Conservation (phyloP, 1,140 invertebrate genomes). For the Zaprionus ghesquierei region DNA sequence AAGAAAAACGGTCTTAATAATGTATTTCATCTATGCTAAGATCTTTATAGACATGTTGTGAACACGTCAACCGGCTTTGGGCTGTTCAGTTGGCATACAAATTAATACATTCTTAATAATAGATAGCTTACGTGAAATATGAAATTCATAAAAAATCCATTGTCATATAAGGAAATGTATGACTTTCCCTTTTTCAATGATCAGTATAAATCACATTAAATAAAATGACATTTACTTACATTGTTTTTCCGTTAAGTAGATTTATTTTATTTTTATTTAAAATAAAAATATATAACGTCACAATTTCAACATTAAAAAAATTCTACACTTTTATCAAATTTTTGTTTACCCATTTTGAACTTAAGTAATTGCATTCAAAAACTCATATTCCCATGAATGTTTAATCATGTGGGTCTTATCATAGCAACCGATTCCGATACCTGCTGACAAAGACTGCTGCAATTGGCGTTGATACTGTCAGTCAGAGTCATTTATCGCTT, state of each 20-base stretch:
- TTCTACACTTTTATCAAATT: conserved; percentile 54
- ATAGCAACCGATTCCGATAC: conserved; percentile 39
- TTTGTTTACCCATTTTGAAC: conserved; percentile 29
- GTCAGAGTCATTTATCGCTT: conserved; percentile 80
- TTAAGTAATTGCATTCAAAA: conserved; percentile 56
- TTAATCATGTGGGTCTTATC: conserved; percentile 38
- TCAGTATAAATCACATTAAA: not conserved
- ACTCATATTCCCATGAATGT: conserved; percentile 47
- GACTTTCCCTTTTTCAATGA: not conserved
- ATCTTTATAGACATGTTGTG: too few species aligned
- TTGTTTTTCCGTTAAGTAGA: conserved; percentile 35
- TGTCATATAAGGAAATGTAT: too few species aligned
- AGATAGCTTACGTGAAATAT: too few species aligned
- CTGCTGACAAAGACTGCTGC: conserved; percentile 5
- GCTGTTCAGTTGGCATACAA: too few species aligned
- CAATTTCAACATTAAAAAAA: conserved; percentile 58
- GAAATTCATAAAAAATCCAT: too few species aligned
- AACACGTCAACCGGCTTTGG: too few species aligned
- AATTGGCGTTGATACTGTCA: conserved; percentile 64
- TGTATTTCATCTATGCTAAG: too few species aligned
- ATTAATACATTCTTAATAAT: too few species aligned
- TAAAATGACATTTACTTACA: not conserved
- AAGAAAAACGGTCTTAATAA: too few species aligned
- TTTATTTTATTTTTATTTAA: conserved; percentile 60
- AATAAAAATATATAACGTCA: conserved; percentile 68